Evolutionary conservation across 2,797 vertebrate species (phyloP), one percentile per base, ranked within the genome.

Genomic region (Varecia variegata): DNA sequence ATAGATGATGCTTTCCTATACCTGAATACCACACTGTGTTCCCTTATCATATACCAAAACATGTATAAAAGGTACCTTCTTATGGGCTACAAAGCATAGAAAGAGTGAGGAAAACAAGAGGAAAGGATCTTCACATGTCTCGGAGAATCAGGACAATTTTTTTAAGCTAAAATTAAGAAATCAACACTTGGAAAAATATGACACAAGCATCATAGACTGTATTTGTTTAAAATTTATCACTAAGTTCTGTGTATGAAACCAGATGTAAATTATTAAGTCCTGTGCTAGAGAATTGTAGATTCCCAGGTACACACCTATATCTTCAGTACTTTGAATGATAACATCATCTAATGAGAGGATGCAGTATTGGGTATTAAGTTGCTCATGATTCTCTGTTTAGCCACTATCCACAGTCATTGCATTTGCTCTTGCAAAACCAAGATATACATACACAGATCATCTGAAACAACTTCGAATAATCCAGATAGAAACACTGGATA

Each of bases 381-480:
- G 21, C 7, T 77, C 45, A 32, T 45, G 10, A 58, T 27, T 85
- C 40, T 90, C 25, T 62, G 14, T 77, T 87, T 14, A 40, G 62
- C 35, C 30, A 38, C 7, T 56, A 18, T 73, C 27, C 27, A 43
- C 35, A 76, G 3, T 62, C 58, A 80, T 35, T 83, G 40, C 35
- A 43, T 80, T 93, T 82, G 60, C 38, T 88, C 14, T 76, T 87
- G 14, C 30, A 90, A 71, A 80, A 40, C 3, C 52, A 77, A 27
- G 14, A 40, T 3, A 0, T 45, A 68, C 3, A 8, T 50, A 74
- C 14, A 11, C 73, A 45, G 45, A 32, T 85, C 43, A 82, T 88
- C 79, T 94, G 58, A 74, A 90, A 84, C n/a, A 90, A 84, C 35
- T 47, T 94, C 20, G 14, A n/a, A n/a, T 68, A 85, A 81, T 95